Base-by-base conservation (phyloP, 2,888 invertebrate genomes). In the Dryocosmus kuriphilus region DNA sequence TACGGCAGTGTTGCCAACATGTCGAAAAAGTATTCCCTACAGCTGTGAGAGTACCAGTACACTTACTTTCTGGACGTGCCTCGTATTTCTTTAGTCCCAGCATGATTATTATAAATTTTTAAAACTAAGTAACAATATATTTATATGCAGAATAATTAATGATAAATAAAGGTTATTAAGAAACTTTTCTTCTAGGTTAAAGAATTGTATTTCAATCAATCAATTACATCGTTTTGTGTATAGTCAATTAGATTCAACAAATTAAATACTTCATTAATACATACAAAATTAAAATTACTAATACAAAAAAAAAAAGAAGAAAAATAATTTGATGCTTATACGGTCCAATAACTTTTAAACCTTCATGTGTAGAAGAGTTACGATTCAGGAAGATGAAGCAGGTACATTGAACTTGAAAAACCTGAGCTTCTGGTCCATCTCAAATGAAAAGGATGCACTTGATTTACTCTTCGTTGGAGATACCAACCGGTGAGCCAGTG, bases 401-500 rank as follows among this genome's bases (percentile, higher is more conserved):
- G 93, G 93, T 7, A 90, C 90, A 81, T 89, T 92, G 75, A 93
- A 92, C 82, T 84, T 93, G 67, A 91, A 92, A 84, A 93, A 93
- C 86, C 85, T 93, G 80, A 92, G 90, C 82, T 90, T 93, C 74
- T 91, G 92, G 60, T 90, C 91, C 30, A 93, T 93, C 55, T 86
- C 88, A 57, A 91, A 89, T 74, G 92, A 92, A 85, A 90, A 92
- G 82, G 93, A 93, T 84, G 93, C 93, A n/a, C 91, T 93, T 87
- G 89, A 92, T 82, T 87, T 93, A 57, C 89, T 94, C 14, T 91
- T 92, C 79, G 84, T 92, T 57, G 93, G 93, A 71, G 93, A 93
- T 83, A 92, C 91, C 74, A 93, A 93, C 88, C 92, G 93, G 93
- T 93, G 83, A 83, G 83, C 79, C 78, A 81, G 80, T 78, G 77